Evolutionary conservation across 2,888 invertebrate genomes (phyloP).

Genomic region (Agrochola circellaris): DNA sequence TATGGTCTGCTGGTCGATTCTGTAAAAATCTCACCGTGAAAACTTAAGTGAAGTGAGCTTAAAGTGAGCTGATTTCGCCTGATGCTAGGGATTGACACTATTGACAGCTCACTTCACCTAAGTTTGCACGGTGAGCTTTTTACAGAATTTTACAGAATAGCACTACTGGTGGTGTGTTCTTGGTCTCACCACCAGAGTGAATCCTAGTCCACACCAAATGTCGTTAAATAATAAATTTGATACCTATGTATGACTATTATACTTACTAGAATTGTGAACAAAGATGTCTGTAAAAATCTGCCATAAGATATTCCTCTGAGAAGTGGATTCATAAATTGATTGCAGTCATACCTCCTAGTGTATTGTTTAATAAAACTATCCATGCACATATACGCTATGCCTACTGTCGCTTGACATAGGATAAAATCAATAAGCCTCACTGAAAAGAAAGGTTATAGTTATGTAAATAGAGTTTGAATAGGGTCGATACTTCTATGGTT

Average conservation of each 20-base stretch:
- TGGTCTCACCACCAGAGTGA: neutral
- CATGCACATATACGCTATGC: constrained; percentile 83
- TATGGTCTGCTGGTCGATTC: neutral
- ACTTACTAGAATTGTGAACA: constrained; percentile 79
- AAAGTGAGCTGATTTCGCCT: too few relatives aligned
- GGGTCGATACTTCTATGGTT: neutral
- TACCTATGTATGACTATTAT: neutral
- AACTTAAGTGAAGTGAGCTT: too few relatives aligned
- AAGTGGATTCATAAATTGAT: constrained; percentile 77
- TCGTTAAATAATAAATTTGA: neutral
- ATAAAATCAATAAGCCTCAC: constrained; percentile 78
- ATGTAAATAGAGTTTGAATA: neutral
- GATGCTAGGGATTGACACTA: too few relatives aligned
- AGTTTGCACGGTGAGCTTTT: too few relatives aligned
- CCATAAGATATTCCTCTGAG: constrained; percentile 79
- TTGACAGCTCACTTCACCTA: too few relatives aligned
- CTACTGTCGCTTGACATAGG: constrained; percentile 73
- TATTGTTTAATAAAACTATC: constrained; percentile 84
- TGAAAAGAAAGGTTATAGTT: constrained; percentile 63
- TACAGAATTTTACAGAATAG: too few relatives aligned
- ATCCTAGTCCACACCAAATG: neutral
- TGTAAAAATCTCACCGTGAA: too few relatives aligned
- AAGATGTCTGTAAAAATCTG: constrained; percentile 75
- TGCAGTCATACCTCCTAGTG: constrained; percentile 77
- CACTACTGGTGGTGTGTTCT: too few relatives aligned